A percentile compares a stretch with the other conserved stretches of the same genome.
Evolutionary conservation across 2,113 vertebrate genomes (phyloP).

Genomic region (Rhombomys opimus): DNA sequence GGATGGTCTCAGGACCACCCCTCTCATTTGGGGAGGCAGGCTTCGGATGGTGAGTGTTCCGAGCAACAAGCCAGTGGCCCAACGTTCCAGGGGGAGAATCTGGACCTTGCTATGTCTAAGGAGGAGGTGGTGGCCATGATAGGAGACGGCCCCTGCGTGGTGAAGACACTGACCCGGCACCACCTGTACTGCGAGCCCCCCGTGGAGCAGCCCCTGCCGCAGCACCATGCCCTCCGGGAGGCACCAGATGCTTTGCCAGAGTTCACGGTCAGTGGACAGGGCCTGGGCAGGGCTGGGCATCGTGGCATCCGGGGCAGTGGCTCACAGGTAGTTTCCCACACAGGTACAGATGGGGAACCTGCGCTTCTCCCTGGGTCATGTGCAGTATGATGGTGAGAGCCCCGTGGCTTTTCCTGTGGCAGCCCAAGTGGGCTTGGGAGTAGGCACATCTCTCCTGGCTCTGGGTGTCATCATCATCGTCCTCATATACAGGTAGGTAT

Average conservation of each 20-base stretch:
- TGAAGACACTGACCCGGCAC: conserved; percentile 96
- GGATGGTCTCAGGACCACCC: background rate
- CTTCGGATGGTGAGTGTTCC: background rate
- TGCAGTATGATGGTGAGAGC: conserved; percentile 95
- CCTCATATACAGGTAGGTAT: conserved; percentile 95
- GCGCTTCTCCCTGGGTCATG: conserved; percentile 93
- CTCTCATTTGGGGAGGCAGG: background rate
- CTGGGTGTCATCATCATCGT: conserved; percentile 97
- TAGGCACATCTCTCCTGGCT: conserved; percentile 94
- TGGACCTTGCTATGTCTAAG: conserved; percentile 96
- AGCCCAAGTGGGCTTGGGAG: conserved; percentile 96
- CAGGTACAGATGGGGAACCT: conserved; percentile 98
- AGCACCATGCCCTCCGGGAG: conserved; percentile 88
- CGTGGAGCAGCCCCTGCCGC: conserved; percentile 90
- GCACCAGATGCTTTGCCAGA: conserved; percentile 92
- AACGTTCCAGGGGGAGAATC: conserved; percentile 93
- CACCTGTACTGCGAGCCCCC: conserved; percentile 98
- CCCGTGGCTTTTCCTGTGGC: conserved; percentile 94
- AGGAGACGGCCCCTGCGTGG: conserved; percentile 93
- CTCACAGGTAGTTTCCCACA: conserved; percentile 28
- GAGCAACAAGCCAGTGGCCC: background rate
- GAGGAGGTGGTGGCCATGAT: conserved; percentile 98
- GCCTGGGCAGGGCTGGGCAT: background rate
- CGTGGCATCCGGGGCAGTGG: rapidly evolving
- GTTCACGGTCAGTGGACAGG: conserved; percentile 91